These are phyloP conservation scores for Peribatodes rhomboidaria DNA, from an alignment of 2,888 invertebrate genomes.

Conservation along the genomic window DNA sequence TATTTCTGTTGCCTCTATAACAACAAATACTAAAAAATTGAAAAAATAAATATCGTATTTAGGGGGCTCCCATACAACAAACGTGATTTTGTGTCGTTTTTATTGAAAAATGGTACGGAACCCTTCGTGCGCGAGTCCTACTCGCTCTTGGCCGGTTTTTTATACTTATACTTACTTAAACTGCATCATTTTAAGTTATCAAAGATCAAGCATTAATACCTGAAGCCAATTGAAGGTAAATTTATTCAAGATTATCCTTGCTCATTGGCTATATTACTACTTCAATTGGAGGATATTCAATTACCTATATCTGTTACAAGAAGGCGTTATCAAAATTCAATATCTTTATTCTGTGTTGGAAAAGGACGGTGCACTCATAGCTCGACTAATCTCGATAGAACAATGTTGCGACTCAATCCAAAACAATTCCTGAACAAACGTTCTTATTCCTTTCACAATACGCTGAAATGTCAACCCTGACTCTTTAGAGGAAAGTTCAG, in stretches of 20 bases:
- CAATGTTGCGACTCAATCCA: constrained; percentile 81
- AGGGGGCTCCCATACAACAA: too few species aligned
- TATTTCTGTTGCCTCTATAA: too few species aligned
- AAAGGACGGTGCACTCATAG: constrained; percentile 76
- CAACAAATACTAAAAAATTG: too few species aligned
- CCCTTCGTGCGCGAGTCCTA: too few species aligned
- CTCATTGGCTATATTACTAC: background rate
- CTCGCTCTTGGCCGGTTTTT: too few species aligned
- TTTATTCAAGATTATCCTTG: background rate
- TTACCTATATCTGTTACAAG: constrained; percentile 56
- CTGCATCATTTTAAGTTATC: too few species aligned
- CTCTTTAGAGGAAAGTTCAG: constrained; percentile 45
- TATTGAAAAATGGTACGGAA: too few species aligned
- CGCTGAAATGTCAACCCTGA: constrained; percentile 48
- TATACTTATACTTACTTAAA: too few species aligned
- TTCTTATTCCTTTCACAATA: constrained; percentile 44
- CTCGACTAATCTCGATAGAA: constrained; percentile 78
- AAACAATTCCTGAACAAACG: constrained; percentile 60
- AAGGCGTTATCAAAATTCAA: constrained; percentile 80
- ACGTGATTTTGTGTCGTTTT: too few species aligned
- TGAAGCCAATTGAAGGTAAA: background rate
- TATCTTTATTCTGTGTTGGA: constrained; percentile 82
- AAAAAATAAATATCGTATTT: too few species aligned
- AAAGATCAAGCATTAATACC: too few species aligned
- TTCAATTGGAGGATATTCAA: constrained; percentile 51